Conservation (phyloP, 2,113 vertebrate genomes). For the Podiceps cristatus region DNA sequence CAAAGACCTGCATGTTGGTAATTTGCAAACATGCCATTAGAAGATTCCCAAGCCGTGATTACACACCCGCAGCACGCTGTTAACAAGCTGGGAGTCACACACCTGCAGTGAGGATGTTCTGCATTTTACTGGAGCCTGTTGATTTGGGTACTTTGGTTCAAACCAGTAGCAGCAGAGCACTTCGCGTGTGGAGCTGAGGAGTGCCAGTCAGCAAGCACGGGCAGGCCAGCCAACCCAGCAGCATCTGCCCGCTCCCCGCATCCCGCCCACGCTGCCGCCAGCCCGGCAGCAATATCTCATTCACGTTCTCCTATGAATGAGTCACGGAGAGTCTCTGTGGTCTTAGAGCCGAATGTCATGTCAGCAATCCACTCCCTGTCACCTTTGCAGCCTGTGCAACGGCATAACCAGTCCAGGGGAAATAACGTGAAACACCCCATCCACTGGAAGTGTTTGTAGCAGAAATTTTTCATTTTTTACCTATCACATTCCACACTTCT, state of each 20-base stretch:
- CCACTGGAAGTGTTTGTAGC: accelerated
- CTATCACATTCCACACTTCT: too few relatives aligned
- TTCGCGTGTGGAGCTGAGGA: neutral
- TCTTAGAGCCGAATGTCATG: neutral
- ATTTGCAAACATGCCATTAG: constrained; percentile 34
- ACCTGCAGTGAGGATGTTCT: neutral
- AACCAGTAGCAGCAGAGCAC: neutral
- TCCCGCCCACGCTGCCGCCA: accelerated
- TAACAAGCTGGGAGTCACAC: neutral
- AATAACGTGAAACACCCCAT: neutral
- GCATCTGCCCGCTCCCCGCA: accelerated
- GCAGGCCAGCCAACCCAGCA: neutral
- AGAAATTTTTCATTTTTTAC: neutral
- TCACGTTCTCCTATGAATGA: neutral
- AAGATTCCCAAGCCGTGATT: neutral
- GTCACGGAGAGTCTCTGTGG: accelerated
- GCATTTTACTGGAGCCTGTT: neutral
- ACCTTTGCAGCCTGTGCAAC: neutral
- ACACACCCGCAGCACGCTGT: neutral
- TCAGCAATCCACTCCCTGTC: neutral
- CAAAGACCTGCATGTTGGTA: neutral
- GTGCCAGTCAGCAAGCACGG: accelerated
- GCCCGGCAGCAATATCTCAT: neutral
- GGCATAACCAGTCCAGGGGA: neutral
- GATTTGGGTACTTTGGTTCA: neutral